phyloP scores from a whole-genome alignment of 2,113 vertebrate genomes.

The Dromaius novaehollandiae region DNA sequence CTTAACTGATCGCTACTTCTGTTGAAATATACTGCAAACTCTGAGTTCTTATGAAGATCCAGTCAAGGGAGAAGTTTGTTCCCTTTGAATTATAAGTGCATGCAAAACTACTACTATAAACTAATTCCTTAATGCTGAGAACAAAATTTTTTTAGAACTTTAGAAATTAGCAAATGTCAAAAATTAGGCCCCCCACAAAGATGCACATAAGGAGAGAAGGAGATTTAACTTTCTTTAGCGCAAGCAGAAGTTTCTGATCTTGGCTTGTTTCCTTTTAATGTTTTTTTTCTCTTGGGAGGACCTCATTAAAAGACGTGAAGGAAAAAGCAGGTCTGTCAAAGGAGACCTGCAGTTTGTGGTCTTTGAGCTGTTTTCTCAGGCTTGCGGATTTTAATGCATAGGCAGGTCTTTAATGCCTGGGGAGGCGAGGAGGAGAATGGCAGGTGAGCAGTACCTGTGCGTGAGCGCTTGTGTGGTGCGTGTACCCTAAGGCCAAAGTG shows the following conservation, averaged over 20 bases:
- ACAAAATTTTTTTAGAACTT: background rate
- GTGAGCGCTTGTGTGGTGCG: rapidly evolving
- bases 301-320: background rate
- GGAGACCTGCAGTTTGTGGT: background rate
- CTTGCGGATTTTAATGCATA: rapidly evolving
- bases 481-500: no score
- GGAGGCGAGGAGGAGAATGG: background rate
- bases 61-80: background rate
- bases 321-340: background rate
- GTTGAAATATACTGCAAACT: background rate
- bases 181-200: background rate
- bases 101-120: background rate
- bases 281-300: background rate
- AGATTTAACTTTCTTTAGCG: background rate
- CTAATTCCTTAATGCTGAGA: background rate
- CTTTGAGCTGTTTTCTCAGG: background rate
- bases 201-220: background rate
- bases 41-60: background rate
- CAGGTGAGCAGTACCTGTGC: rapidly evolving
- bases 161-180: background rate
- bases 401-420: background rate
- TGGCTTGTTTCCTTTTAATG: background rate
- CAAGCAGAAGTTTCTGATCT: background rate
- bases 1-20: background rate
- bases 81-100: background rate